Evolutionary conservation across 2,113 vertebrate genomes (phyloP).

Genomic region (Xenus cinereus): DNA sequence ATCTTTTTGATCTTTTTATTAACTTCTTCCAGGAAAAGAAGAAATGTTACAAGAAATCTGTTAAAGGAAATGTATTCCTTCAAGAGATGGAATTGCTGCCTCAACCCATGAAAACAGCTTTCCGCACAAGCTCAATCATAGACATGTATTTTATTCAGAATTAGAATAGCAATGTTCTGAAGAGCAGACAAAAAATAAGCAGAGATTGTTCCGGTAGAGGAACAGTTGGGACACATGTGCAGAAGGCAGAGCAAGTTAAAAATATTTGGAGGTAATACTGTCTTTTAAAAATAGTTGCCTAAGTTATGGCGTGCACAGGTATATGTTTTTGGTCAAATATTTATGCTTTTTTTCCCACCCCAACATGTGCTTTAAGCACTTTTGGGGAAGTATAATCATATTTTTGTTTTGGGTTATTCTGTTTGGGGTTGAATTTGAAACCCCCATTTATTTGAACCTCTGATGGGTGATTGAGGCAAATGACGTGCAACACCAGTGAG

Average conservation of each 20-base stretch:
- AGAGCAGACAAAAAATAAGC: not conserved
- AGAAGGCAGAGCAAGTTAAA: not conserved
- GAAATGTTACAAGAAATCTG: not conserved
- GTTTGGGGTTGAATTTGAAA: not conserved
- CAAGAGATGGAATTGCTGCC: not conserved
- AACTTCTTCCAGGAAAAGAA: not conserved
- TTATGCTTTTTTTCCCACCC: not conserved
- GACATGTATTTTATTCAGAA: not conserved
- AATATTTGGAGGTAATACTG: not conserved
- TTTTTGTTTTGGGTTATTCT: not conserved
- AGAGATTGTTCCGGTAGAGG: not conserved
- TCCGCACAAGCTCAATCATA: not conserved
- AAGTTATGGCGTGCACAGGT: not conserved
- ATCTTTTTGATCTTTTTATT: not conserved
- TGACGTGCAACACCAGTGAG: not conserved
- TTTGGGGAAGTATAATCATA: not conserved
- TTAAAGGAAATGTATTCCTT: not conserved
- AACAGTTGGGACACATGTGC: not conserved
- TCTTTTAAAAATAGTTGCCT: not conserved
- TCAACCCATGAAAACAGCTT: not conserved
- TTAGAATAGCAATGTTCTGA: not conserved
- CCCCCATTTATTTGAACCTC: not conserved
- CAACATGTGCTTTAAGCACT: not conserved
- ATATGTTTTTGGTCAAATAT: not conserved
- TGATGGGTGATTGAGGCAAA: not conserved